These are phyloP conservation scores for Pristionchus japonicus DNA, from an alignment of 2,888 invertebrate species.

Conservation along the genomic window DNA sequence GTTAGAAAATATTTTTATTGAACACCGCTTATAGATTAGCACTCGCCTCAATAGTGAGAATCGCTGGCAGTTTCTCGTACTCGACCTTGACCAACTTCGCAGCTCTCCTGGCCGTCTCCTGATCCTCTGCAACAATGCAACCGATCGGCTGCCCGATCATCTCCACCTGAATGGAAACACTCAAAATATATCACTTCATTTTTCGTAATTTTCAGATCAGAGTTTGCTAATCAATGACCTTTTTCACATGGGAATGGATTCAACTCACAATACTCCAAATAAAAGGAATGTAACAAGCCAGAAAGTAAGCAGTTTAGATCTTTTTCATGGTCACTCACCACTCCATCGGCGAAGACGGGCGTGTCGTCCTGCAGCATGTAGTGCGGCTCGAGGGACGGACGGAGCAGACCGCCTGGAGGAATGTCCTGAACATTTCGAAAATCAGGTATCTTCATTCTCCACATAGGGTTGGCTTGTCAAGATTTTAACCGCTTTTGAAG, in stretches of 20 bases:
- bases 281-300: too few relatives aligned
- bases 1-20: too few relatives aligned
- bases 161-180: slow-evolving; percentile 78
- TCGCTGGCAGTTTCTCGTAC: slow-evolving; percentile 87
- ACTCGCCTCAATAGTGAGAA: slow-evolving; percentile 84
- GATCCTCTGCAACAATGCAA: slow-evolving; percentile 80
- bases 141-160: slow-evolving; percentile 72
- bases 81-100: slow-evolving; percentile 85
- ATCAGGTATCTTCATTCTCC: background rate
- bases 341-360: slow-evolving; percentile 85
- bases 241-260: too few relatives aligned
- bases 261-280: too few relatives aligned
- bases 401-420: slow-evolving; percentile 50
- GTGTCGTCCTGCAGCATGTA: slow-evolving; percentile 83
- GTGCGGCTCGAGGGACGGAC: slow-evolving; percentile 44
- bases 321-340: slow-evolving; percentile 79
- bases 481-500: too few relatives aligned
- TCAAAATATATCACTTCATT: too few relatives aligned
- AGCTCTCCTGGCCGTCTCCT: slow-evolving; percentile 86
- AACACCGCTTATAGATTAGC: too few relatives aligned
- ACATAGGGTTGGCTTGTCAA: too few relatives aligned
- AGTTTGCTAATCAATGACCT: background rate
- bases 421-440: slow-evolving; percentile 53
- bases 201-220: too few relatives aligned
- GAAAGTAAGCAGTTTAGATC: too few relatives aligned